phyloP scores from a whole-genome alignment of 2,797 vertebrate species.

The Pyrocephalus nanus region DNA sequence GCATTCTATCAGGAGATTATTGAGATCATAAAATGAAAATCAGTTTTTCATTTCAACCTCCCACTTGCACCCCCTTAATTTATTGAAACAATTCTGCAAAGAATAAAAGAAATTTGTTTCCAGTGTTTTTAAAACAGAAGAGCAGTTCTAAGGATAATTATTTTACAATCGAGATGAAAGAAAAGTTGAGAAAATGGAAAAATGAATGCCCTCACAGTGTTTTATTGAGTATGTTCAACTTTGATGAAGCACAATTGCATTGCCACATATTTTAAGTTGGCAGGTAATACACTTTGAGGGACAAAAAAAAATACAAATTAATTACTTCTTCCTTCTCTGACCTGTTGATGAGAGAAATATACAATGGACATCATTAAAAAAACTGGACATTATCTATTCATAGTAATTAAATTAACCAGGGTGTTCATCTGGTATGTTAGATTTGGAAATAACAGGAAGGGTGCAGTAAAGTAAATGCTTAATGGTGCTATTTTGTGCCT shows the following conservation, averaged over 20 bases:
- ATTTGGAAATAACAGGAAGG: neutral
- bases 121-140: neutral
- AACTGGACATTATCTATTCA: neutral
- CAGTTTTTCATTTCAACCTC: conserved; percentile 34
- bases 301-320: conserved; percentile 11
- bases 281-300: conserved; percentile 2
- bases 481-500: neutral
- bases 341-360: neutral
- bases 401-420: neutral
- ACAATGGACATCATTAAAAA: neutral
- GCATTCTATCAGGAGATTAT: conserved; percentile 34
- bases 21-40: conserved; percentile 47
- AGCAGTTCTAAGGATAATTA: neutral
- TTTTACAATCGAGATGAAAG: conserved; percentile 28
- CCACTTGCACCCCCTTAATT: neutral
- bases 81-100: conserved; percentile 26
- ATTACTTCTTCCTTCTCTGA: neutral
- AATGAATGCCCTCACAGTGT: conserved; percentile 5
- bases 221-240: conserved; percentile 26
- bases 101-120: conserved; percentile 36
- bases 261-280: neutral
- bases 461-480: neutral
- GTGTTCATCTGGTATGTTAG: neutral
- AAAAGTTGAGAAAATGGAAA: conserved; percentile 34
- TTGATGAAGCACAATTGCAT: conserved; percentile 23